Evolutionary conservation across 2,888 invertebrate species (phyloP).

Genomic region (Phortica magna): DNA sequence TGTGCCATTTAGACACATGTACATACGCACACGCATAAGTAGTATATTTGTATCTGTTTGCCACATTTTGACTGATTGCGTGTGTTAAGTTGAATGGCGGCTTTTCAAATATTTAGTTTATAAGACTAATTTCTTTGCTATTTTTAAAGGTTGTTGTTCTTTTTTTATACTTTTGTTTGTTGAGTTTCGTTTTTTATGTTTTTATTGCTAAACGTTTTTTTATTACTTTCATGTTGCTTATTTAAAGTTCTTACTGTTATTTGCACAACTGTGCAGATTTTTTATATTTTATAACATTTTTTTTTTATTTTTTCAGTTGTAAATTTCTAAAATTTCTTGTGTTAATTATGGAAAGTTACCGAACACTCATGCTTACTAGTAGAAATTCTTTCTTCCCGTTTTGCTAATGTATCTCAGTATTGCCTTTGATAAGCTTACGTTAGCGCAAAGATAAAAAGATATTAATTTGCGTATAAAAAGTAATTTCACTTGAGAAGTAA

Average conservation of each 20-base stretch:
- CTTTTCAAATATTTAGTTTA: conserved; percentile 1
- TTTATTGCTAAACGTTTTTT: neutral
- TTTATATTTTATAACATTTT: neutral
- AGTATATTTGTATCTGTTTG: neutral
- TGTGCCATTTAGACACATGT: conserved; percentile 10
- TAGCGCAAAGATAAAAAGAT: too few species aligned
- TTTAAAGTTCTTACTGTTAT: conserved; percentile 1
- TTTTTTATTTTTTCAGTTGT: neutral
- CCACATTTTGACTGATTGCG: neutral
- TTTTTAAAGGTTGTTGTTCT: neutral
- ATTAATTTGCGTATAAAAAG: too few species aligned
- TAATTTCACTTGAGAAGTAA: too few species aligned
- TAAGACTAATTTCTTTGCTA: too few species aligned
- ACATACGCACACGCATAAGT: neutral
- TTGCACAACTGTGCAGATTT: conserved; percentile 1
- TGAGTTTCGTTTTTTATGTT: conserved; percentile 8
- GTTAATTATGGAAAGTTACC: neutral
- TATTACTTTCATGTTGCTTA: neutral
- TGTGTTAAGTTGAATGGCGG: neutral
- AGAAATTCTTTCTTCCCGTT: too few species aligned
- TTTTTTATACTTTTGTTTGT: conserved; percentile 1
- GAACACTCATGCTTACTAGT: too few species aligned
- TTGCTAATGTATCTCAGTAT: too few species aligned
- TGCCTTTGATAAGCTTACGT: too few species aligned
- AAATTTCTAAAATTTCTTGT: neutral